These are phyloP conservation scores for Glossophaga mutica DNA, from an alignment of 2,797 vertebrate genomes.

Conservation along the genomic window DNA sequence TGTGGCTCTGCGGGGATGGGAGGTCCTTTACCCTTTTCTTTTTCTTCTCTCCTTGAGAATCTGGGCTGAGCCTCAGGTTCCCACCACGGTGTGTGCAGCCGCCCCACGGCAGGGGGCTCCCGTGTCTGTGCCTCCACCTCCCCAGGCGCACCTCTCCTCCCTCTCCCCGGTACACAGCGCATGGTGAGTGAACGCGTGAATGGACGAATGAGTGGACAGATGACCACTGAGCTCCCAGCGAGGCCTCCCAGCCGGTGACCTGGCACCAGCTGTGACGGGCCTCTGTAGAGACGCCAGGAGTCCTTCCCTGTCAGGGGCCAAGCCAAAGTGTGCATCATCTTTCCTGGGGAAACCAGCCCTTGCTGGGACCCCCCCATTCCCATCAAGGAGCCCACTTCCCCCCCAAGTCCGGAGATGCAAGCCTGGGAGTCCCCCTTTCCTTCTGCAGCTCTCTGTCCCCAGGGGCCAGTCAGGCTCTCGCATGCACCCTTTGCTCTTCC, in stretches of 20 bases:
- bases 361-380: not conserved
- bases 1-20: not conserved
- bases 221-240: not conserved
- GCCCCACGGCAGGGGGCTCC: not conserved
- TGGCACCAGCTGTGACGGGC: too few relatives aligned
- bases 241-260: not conserved
- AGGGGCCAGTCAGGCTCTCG: not conserved
- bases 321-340: not conserved
- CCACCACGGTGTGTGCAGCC: not conserved
- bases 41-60: not conserved
- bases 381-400: not conserved
- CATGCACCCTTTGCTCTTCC: not conserved
- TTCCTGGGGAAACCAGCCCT: not conserved
- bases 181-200: not conserved
- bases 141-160: not conserved
- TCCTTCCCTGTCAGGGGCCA: not conserved
- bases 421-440: not conserved
- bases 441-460: not conserved
- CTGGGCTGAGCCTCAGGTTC: not conserved
- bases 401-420: not conserved
- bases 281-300: not conserved
- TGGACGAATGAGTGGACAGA: not conserved
- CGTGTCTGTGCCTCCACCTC: rapidly evolving
- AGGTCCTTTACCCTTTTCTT: not conserved
- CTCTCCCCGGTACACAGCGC: not conserved